Evolutionary conservation across 2,888 invertebrate genomes (phyloP), one percentile per base, ranked within the genome.

Genomic region (Acanthosepion lycidas): DNA sequence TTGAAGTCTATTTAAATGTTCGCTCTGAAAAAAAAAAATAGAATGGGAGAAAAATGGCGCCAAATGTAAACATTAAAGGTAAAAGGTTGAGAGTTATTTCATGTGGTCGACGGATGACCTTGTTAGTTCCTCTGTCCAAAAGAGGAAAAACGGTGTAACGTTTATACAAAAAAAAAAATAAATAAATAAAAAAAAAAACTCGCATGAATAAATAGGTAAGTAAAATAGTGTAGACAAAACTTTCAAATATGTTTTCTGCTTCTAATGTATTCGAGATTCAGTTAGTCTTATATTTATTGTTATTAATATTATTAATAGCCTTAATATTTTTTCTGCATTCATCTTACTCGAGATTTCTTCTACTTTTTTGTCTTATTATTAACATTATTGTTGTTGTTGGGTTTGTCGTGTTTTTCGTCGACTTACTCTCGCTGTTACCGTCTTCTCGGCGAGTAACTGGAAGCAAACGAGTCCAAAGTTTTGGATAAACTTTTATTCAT

Each of bases 1-100:
- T 78, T 78, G 78, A 78, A 78, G 78, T 78, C 78, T 33, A n/a
- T 78, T 78, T 78, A 78, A 78, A 78, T 78, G 78, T 78, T 78
- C 78, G 15, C 78, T 78, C n/a, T 8, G 5, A 8, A 78, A 78
- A 78, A 33, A 33, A 12, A 78, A 78, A 78, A n/a, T 8, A 78
- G 33, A 15, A n/a, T 78, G n/a, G n/a, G n/a, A 78, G 78, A 78
- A 78, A 78, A n/a, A 78, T 78, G 78, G 15, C 78, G 78, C 78
- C 78, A 78, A 78, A 78, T n/a, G n/a, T 78, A 78, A 78, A 78
- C 78, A 78, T 78, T 78, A 12, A 78, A 78, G 78, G 78, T 78
- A 9, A 78, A 78, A 78, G 78, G n/a, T n/a, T 78, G 33, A 78
- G n/a, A 78, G 33, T 78, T 12, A 33, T 78, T 78, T 78, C 78